phyloP scores from a whole-genome alignment of 2,797 vertebrate genomes.

The Sylvia borin region DNA sequence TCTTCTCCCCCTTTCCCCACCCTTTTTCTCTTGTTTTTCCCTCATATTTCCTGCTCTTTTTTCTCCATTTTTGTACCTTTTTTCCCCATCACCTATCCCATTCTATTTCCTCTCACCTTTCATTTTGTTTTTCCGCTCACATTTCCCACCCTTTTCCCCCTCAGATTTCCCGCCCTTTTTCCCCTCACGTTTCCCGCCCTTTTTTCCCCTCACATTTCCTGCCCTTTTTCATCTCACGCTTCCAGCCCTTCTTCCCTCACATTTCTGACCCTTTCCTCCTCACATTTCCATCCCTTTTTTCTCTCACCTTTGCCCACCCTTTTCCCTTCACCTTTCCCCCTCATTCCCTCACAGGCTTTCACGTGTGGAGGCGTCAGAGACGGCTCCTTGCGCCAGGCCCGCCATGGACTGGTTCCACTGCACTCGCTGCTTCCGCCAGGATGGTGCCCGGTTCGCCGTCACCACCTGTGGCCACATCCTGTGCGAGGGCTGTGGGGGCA shows the following conservation, averaged over 20 bases:
- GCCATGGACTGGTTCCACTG: constrained; percentile 9
- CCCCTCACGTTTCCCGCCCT: not conserved
- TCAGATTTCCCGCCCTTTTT: not conserved
- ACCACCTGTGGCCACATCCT: not conserved
- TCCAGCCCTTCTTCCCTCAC: not conserved
- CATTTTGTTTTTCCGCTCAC: too few species aligned
- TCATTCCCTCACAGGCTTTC: not conserved
- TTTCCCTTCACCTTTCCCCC: not conserved
- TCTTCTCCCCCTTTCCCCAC: too few species aligned
- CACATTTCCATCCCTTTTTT: not conserved
- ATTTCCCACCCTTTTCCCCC: not conserved
- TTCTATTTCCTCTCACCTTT: not conserved
- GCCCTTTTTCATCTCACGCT: not conserved
- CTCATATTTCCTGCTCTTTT: not conserved
- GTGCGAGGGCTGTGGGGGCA: not conserved
- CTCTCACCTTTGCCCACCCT: not conserved
- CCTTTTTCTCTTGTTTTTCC: not conserved
- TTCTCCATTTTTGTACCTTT: not conserved
- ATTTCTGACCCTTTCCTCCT: not conserved
- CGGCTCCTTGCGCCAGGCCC: accelerated
- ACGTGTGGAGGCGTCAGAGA: accelerated
- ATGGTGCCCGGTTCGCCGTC: not conserved
- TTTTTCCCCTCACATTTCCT: not conserved
- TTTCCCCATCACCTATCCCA: not conserved
- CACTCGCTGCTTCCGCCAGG: not conserved